Base-by-base conservation (phyloP, 2,113 vertebrate genomes). In the Dermatemys mawii region DNA sequence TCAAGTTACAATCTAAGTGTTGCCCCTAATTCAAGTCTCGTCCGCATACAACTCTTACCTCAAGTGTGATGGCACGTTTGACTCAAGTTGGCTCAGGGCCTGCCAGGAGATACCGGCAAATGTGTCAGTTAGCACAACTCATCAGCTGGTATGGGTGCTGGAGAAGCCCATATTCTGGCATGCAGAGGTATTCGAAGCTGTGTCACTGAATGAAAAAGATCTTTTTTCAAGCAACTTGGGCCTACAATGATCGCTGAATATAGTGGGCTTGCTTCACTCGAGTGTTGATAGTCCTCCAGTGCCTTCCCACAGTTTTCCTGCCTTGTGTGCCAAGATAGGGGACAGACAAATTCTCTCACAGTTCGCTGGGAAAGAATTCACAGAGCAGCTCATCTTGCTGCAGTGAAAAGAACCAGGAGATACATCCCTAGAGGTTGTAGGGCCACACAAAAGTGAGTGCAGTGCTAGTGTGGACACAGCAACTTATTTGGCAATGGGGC, bases 21-120 rank as follows among this genome's bases (percentile, higher is more conserved):
- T 2, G 0, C 4, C 11, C 9, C 38, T 53, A 13, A 5, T 0
- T 0, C 24, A 0, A 0, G n/a, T 16, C 29, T 89, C n/a, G 27
- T 26, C 41, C 0, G 0, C 55, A 44, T 21, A 48, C 80, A 50
- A 44, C 22, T 76, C 49, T 14, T 1, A 2, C 51, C 48, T 60
- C 38, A 1, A 3, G 12, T 0, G 1, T 19, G 38, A 44, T 24
- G 17, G 14, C 60, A 67, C 13, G 4, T 63, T n/a, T 63, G 60
- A 63, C 32, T n/a, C 32, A 63, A 63, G 35, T 8, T 67, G 60
- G 60, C 35, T 67, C 35, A 67, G 32, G n/a, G 67, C 63, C 63
- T 38, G 9, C 19, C 67, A 41, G 11, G 22, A 11, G 38, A 21
- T 73, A 73, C 11, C 26, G 11, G 38, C 38, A 14, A 44, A 44